A percentile compares a stretch with the other conserved stretches of the same genome.
These are phyloP conservation scores for Turdus rufiventris DNA, from an alignment of 2,113 vertebrate genomes.

Conservation along the genomic window DNA sequence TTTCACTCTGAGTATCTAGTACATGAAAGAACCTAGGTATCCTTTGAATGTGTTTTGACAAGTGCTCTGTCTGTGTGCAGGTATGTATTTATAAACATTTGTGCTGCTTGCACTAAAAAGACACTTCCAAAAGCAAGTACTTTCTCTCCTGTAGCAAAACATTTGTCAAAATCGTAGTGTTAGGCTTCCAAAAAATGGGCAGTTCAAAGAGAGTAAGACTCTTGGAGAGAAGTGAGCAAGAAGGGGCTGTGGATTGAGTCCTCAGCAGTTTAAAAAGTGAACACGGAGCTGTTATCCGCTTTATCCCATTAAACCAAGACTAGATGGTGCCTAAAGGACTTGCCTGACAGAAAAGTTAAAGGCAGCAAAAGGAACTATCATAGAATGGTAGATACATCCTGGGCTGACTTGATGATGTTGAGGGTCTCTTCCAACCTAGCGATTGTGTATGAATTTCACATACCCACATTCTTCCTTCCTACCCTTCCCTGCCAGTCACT, in stretches of 20 bases:
- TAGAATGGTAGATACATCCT: neutral
- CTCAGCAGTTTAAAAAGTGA: neutral
- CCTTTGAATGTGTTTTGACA: conserved; percentile 63
- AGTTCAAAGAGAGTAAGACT: neutral
- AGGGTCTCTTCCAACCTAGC: neutral
- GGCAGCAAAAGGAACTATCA: neutral
- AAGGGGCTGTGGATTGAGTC: neutral
- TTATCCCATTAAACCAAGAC: neutral
- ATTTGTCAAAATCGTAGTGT: neutral
- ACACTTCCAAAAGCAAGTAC: neutral
- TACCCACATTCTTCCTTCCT: neutral
- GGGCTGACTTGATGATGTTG: neutral
- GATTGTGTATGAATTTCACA: neutral
- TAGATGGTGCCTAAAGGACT: neutral
- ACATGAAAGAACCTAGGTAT: conserved; percentile 55
- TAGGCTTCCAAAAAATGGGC: neutral
- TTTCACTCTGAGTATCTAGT: conserved; percentile 34
- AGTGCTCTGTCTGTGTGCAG: conserved; percentile 5
- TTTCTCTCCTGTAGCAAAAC: neutral
- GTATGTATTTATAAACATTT: conserved; percentile 59
- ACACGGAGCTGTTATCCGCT: neutral
- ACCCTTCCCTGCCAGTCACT: neutral
- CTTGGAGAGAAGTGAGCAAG: neutral
- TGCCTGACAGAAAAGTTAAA: neutral
- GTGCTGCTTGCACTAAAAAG: neutral